Conservation (phyloP, 2,888 invertebrate species). For the Apotomis capreana region DNA sequence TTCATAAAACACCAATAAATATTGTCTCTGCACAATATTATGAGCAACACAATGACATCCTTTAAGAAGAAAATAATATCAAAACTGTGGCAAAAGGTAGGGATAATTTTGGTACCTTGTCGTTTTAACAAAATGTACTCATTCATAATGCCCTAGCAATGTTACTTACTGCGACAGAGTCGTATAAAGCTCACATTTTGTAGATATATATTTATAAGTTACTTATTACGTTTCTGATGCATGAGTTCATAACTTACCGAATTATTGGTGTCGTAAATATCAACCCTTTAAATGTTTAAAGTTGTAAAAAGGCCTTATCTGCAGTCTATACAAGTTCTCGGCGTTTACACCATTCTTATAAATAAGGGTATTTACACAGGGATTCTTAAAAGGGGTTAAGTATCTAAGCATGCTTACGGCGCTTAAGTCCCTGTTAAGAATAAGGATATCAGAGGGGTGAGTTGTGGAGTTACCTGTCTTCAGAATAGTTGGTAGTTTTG, state of each 20-base stretch:
- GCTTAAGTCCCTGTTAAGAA: conserved; percentile 49
- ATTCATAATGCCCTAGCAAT: neutral
- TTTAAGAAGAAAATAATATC: neutral
- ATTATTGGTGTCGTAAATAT: conserved; percentile 77
- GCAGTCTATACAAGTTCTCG: conserved; percentile 4
- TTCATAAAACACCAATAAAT: conserved; percentile 64
- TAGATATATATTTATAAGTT: neutral
- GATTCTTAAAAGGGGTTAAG: too few species aligned
- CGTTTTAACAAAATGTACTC: neutral
- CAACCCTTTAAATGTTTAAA: conserved; percentile 46
- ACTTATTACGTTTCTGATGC: neutral
- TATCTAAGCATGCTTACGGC: too few species aligned
- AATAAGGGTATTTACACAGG: too few species aligned
- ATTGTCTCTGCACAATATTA: conserved; percentile 75
- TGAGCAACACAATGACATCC: conserved; percentile 62
- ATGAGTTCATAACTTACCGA: conserved; percentile 61
- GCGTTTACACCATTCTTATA: neutral
- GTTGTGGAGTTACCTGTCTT: conserved; percentile 37
- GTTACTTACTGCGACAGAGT: neutral
- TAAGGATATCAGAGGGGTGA: conserved; percentile 65
- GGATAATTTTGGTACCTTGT: neutral
- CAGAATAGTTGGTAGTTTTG: conserved; percentile 41
- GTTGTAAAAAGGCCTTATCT: neutral
- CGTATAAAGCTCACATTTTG: neutral
- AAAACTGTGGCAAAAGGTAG: neutral